Evolutionary conservation across 2,888 invertebrate species (phyloP), one percentile per base, ranked within the genome.

Genomic region (Melanophora roralis): DNA sequence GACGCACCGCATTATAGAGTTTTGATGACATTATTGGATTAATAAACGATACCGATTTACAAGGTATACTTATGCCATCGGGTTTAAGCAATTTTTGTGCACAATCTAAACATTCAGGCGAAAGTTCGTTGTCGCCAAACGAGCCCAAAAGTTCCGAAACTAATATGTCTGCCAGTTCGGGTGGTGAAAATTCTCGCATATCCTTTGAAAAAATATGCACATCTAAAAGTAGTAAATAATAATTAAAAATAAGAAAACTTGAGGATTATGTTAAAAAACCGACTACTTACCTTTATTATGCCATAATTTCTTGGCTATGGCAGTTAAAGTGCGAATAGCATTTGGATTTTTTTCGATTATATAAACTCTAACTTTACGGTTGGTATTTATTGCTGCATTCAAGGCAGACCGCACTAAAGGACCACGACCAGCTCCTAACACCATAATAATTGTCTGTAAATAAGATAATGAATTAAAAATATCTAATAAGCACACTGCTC

Each of bases 331-430:
- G 57, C 96, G 94, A 43, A 98, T 93, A 36, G 99, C 99, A 90
- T 96, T 97, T 0, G 97, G 96, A 91, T 99, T 99, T 89, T 99
- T 99, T 90, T 99, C 99, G 5, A 99, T 96, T 7, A 98, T 98
- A 89, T 97, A 97, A 9, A 99, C 92, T 89, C 94, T 94, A 3
- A 98, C 92, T 89, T 93, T 92, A 32, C 93, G 91, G 40, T 93
- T 92, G 0, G 95, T 93, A 83, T 94, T 92, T 83, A 93, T 90
- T 80, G 92, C 91, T 8, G 98, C 98, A 88, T 95, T 94, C 1
- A 98, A 89, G 60, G 96, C 93, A n/a, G 97, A 95, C 84, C 95
- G 93, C 2, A 99, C 97, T 64, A 99, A 90, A 0, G 99, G 99
- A 0, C 99, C 99, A 85, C 99, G 91, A 0, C 99, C 98, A 51